Evolutionary conservation across 2,113 vertebrate genomes (phyloP), one percentile per base, ranked within the genome.

Genomic region (Solenodon paradoxus): DNA sequence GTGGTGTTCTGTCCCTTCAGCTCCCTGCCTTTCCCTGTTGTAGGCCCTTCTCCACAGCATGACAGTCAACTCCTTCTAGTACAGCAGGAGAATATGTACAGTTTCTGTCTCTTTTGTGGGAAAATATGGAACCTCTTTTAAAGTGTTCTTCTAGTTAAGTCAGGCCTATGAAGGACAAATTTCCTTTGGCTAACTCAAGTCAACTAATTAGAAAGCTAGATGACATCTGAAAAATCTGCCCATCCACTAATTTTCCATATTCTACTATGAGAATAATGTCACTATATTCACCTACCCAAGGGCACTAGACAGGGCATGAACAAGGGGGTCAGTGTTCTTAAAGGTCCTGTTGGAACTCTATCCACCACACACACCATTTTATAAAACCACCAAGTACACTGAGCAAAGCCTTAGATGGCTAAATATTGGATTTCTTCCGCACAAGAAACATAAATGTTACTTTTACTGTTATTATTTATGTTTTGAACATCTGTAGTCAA

Each of bases 101-200:
- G 47, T 59, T 26, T 88, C 17, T 87, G 8, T n/a, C n/a, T n/a
- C n/a, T n/a, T n/a, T n/a, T n/a, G n/a, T n/a, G 30, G 95, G 49
- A 40, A 89, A 90, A 12, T 10, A 32, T 32, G 71, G 47, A 24
- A 24, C n/a, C 40, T 74, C 57, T 81, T n/a, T 77, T 22, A 69
- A 90, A 90, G 10, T 8, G 5, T 13, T 83, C 38, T 28, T 7
- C 69, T 59, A 16, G 45, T 20, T 72, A 64, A 38, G 13, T 30
- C 51, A 55, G 40, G 47, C 4, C 51, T 74, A 19, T 20, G 12
- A 66, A 80, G 20, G 22, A n/a, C 35, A 45, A 16, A 0, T 45
- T 78, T 15, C 4, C 19, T 55, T 90, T 61, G 28, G 16, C 40
- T 85, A 90, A 86, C 2, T 47, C 61, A 20, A 61, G 16, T 68